A percentile compares a stretch with the other conserved stretches of the same genome.
These are phyloP conservation scores for Hippoglossus stenolepis DNA, from an alignment of 2,113 vertebrate genomes.

Conservation along the genomic window DNA sequence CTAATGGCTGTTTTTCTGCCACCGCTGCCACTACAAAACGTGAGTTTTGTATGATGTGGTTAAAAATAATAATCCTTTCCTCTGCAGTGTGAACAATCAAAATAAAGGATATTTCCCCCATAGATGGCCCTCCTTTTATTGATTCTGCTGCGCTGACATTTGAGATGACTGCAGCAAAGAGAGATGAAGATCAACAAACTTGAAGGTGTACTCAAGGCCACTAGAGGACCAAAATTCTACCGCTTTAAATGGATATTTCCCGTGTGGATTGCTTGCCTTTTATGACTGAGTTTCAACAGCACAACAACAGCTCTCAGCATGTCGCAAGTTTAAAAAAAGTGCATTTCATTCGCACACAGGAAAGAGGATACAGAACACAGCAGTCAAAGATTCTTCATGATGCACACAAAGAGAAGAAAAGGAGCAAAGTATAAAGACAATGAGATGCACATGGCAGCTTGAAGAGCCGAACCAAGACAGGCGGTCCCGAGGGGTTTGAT, in stretches of 20 bases:
- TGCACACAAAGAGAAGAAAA: conserved; percentile 37
- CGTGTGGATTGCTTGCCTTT: conserved; percentile 59
- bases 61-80: conserved; percentile 54
- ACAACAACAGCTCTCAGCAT: conserved; percentile 52
- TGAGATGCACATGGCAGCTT: conserved; percentile 52
- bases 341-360: not conserved
- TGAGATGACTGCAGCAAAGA: conserved; percentile 58
- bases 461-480: conserved; percentile 71
- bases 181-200: conserved; percentile 62
- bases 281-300: conserved; percentile 50
- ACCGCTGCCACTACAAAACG: conserved; percentile 18
- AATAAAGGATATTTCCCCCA: conserved; percentile 52
- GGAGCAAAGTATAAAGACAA: conserved; percentile 49
- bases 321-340: conserved; percentile 17
- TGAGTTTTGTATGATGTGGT: conserved; percentile 32
- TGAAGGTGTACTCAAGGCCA: conserved; percentile 61
- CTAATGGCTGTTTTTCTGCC: conserved; percentile 40
- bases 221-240: conserved; percentile 36
- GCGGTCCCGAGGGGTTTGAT: conserved; percentile 59
- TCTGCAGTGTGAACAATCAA: conserved; percentile 39
- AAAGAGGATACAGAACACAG: conserved; percentile 2
- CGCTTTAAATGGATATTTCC: conserved; percentile 73
- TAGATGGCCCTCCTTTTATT: conserved; percentile 43
- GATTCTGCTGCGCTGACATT: conserved; percentile 68
- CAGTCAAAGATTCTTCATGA: conserved; percentile 40